These are phyloP conservation scores for Promerops cafer DNA, from an alignment of 2,113 vertebrate species.

Conservation along the genomic window DNA sequence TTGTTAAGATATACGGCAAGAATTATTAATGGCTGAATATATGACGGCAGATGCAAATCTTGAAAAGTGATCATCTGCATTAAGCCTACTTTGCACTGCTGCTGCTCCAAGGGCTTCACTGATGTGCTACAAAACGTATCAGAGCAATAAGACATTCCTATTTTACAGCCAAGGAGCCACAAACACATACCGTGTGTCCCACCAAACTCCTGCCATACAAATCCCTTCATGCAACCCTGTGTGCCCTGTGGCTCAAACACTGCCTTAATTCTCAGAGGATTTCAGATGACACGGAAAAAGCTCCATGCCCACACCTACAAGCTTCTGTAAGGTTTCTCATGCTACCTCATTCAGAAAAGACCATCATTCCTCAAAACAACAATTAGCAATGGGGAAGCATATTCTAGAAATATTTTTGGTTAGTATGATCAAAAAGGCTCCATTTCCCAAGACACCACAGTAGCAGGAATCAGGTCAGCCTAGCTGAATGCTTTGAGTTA, in stretches of 20 bases:
- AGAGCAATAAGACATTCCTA: not conserved
- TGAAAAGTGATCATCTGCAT: not conserved
- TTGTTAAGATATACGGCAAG: not conserved
- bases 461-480: not conserved
- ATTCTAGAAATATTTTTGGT: not conserved
- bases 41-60: not conserved
- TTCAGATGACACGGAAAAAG: not conserved
- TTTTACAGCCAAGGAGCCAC: not conserved
- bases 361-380: not conserved
- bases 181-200: not conserved
- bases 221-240: not conserved
- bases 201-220: not conserved
- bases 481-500: not conserved
- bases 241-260: not conserved
- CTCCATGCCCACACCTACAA: not conserved
- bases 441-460: not conserved
- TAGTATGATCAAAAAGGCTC: not conserved
- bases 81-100: not conserved
- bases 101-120: not conserved
- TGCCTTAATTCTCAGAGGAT: not conserved
- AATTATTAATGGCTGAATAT: conserved; percentile 3
- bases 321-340: not conserved
- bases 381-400: not conserved
- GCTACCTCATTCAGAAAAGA: not conserved
- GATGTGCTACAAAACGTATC: not conserved